Base-by-base conservation (phyloP, 1,140 invertebrate genomes). In the Drosophila rhopaloa region DNA sequence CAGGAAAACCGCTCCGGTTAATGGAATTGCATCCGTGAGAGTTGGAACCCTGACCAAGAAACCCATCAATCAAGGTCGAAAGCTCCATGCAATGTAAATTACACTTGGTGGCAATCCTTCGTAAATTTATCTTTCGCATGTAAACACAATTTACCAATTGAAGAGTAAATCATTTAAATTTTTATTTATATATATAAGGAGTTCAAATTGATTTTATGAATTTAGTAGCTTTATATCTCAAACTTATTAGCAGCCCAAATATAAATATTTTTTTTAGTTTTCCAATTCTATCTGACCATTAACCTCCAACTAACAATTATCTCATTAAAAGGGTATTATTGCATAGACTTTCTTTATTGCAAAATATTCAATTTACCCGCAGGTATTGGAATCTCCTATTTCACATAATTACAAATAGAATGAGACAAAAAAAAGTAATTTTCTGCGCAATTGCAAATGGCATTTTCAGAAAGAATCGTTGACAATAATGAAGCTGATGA, bases 401-500 rank as follows among this genome's bases (percentile, higher is more conserved):
- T 38, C 47, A 65, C 24, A 63, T 35, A 41, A 60, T 19, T 43
- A 19, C 4, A 55, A 11, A 55, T 40, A 43, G 47, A 37, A 27
- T n/a, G 11, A 14, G 4, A 41, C 19, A 43, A 41, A 40, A 35
- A 46, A 55, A 32, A 13, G 24, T 13, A 53, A 73, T 40, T 66
- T 50, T 43, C 46, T 13, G 16, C 40, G 10, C 54, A 58, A 65
- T 54, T 38, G 41, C 27, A 58, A 68, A 61, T 60, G 27, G 29
- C 56, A 78, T 58, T 63, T 81, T 76, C 9, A 41, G 8, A 70
- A 47, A 57, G 73, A 76, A 67, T 56, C 72, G 76, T 72, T 66
- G 67, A 88, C 79, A 83, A 68, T 88, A 88, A 86, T 86, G 65
- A 66, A 82, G 79, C 83, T 73, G 71, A 47, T 82, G 54, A 88